Evolutionary conservation across 2,888 invertebrate species (phyloP), one percentile per base, ranked within the genome.

Genomic region (Eurytoma adleriae): DNA sequence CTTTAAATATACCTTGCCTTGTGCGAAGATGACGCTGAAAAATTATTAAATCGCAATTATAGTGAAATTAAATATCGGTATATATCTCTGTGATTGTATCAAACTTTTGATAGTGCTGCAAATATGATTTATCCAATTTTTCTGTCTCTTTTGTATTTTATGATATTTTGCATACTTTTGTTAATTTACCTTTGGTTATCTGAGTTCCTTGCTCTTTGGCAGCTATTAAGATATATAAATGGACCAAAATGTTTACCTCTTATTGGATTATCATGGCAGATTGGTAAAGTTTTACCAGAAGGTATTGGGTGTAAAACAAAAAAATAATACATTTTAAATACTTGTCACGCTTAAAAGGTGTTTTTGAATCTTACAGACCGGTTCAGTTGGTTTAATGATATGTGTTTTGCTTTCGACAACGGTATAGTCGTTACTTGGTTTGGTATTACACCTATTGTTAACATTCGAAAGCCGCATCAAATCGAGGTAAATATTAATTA

Each of bases 401-500:
- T 85, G 4, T 83, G 84, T 24, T 73, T 79, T 50, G 27, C 78
- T 18, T 85, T 79, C 54, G 80, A 86, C 73, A 75, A 81, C 62
- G 87, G 86, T 66, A 83, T 87, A 40, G 84, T 85, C 2, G 77
- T 82, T 64, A 56, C 79, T 1, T 86, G 87, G 86, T 4, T 87
- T 20, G 86, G 85, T 1, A 18, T 40, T 5, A 18, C 57, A 0
- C 82, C 83, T 14, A 66, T 75, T 5, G 79, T 87, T 0, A 83
- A 86, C 54, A 62, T 88, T 27, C 84, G 80, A 4, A 85, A 85
- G 70, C 87, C 89, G 4, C 83, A 85, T 66, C 83, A 86, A 57
- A 59, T 86, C 16, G 85, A 88, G 84, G 89, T 88, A 83, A 20
- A 24, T 30, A 54, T 18, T 67, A 77, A 18, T n/a, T 59, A 12